A percentile compares a stretch with the other conserved stretches of the same genome.
These are phyloP conservation scores for Teleopsis dalmanni DNA, from an alignment of 1,140 invertebrate species.

Conservation along the genomic window DNA sequence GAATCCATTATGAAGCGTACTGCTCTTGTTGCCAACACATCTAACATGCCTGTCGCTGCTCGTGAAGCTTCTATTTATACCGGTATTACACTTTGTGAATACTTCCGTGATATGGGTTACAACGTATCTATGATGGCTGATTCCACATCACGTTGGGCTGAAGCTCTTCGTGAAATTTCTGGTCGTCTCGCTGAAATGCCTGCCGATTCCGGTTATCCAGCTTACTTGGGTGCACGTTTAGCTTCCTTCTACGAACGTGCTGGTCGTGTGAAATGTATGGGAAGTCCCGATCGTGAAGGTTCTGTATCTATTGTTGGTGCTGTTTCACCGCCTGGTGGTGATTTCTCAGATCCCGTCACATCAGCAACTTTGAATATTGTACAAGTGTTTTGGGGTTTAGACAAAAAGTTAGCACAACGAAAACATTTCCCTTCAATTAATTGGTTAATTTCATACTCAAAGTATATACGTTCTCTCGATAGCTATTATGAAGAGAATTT, in stretches of 20 bases:
- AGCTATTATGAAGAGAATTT: conserved; percentile 72
- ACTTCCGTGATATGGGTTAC: conserved; percentile 75
- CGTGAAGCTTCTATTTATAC: conserved; percentile 82
- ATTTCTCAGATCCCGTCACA: conserved; percentile 70
- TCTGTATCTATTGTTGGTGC: conserved; percentile 67
- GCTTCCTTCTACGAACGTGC: conserved; percentile 70
- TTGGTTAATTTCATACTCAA: conserved; percentile 72
- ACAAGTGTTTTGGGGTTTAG: conserved; percentile 68
- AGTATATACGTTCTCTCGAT: conserved; percentile 72
- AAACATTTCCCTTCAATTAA: conserved; percentile 72
- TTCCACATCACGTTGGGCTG: conserved; percentile 79
- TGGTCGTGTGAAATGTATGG: conserved; percentile 59
- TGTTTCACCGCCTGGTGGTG: conserved; percentile 70
- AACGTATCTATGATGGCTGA: conserved; percentile 86
- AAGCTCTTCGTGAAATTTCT: conserved; percentile 78
- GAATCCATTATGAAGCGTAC: conserved; percentile 99
- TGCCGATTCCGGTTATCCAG: conserved; percentile 67
- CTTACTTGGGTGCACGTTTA: conserved; percentile 61
- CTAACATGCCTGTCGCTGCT: conserved; percentile 83
- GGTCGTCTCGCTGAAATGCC: conserved; percentile 83
- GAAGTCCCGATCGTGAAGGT: conserved; percentile 56
- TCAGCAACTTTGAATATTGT: conserved; percentile 54
- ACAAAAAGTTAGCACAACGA: conserved; percentile 65
- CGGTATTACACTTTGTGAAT: conserved; percentile 71
- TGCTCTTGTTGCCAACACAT: conserved; percentile 78